Percentiles rank a stretch among this genome's conserved stretches.
Conservation (phyloP, 2,113 vertebrate genomes). For the Dicrurus megarhynchus region DNA sequence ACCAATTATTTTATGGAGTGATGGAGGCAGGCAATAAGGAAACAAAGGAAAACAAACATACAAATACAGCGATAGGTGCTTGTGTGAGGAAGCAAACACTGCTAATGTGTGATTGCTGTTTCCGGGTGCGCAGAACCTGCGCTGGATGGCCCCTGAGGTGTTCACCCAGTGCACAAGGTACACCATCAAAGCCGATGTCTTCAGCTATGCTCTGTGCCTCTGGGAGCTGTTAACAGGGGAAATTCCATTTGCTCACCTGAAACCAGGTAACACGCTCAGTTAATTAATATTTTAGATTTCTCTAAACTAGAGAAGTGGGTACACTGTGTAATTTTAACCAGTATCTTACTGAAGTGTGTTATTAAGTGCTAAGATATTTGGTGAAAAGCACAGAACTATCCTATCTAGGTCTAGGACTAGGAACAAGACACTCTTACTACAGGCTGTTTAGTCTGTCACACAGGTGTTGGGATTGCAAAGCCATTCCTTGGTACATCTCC, state of each 20-base stretch:
- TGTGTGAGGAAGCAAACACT: neutral
- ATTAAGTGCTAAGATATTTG: too few species aligned
- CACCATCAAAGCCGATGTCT: constrained; percentile 92
- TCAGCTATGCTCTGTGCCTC: constrained; percentile 93
- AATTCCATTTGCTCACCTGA: constrained; percentile 92
- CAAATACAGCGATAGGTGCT: neutral
- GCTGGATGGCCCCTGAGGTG: constrained; percentile 96
- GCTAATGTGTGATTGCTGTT: neutral
- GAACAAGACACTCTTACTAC: neutral
- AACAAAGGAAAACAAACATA: neutral
- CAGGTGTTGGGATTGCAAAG: neutral
- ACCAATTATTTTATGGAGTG: neutral
- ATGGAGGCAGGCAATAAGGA: neutral
- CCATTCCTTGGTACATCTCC: neutral
- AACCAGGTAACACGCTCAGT: constrained; percentile 80
- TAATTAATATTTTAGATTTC: neutral
- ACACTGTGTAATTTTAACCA: neutral
- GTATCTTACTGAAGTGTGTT: neutral
- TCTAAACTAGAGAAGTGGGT: neutral
- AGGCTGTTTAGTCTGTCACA: neutral
- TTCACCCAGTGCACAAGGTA: constrained; percentile 94
- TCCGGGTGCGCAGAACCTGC: constrained; percentile 79
- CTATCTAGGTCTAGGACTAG: neutral
- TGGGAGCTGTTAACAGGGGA: constrained; percentile 93
- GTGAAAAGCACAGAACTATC: neutral